Percentiles rank a stretch among this genome's conserved stretches.
Conservation (phyloP, 1,140 invertebrate genomes). For the Anoplolepis gracilipes region DNA sequence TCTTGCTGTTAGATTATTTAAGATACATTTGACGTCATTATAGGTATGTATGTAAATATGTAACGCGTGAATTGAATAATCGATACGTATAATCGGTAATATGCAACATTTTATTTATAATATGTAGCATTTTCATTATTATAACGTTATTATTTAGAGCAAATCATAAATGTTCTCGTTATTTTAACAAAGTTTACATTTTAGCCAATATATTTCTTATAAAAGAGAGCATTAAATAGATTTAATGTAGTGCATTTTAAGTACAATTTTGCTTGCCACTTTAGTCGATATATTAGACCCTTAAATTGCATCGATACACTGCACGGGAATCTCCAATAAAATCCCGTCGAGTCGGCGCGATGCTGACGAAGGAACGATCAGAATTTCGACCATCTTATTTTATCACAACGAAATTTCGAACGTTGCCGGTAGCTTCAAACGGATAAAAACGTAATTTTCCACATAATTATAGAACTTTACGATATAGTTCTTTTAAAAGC, state of each 20-base stretch:
- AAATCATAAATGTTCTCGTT: not conserved
- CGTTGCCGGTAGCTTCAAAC: conserved; percentile 25
- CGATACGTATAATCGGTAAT: conserved; percentile 11
- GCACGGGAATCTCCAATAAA: conserved; percentile 48
- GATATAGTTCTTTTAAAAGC: conserved; percentile 70
- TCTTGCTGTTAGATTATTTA: conserved; percentile 4
- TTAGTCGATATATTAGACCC: conserved; percentile 1
- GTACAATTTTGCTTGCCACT: not conserved
- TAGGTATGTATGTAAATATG: not conserved
- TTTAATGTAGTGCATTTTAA: conserved; percentile 17
- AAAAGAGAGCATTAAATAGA: not conserved
- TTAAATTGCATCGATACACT: conserved; percentile 27
- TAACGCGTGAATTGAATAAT: conserved; percentile 2
- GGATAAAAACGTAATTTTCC: conserved; percentile 81
- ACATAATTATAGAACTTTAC: conserved; percentile 80
- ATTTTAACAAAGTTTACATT: not conserved
- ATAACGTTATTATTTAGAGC: not conserved
- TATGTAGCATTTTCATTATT: not conserved
- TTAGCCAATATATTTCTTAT: not conserved
- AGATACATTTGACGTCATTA: conserved; percentile 22
- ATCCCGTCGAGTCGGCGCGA: not conserved
- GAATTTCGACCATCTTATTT: conserved; percentile 47
- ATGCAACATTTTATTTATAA: not conserved
- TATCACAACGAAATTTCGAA: conserved; percentile 22
- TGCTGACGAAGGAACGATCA: conserved; percentile 31